Evolutionary conservation across 2,113 vertebrate genomes (phyloP), one percentile per base, ranked within the genome.

Genomic region (Zapornia atra): DNA sequence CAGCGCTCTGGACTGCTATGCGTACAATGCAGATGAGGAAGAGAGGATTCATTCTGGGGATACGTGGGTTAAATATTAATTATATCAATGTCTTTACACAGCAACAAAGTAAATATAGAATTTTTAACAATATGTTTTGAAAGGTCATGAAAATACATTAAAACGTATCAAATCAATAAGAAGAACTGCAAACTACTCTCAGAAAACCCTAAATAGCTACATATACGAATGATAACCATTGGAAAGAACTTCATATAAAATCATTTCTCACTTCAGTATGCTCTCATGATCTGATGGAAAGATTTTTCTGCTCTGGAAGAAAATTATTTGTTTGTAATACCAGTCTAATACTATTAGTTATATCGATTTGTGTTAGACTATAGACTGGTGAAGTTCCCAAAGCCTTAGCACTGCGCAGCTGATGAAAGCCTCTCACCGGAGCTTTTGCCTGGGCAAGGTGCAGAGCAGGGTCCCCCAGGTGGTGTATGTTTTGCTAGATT

Each of bases 131-230:
- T 94, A 86, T 88, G 70, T 94, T 97, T 97, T 97, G 94, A 98
- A 98, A 96, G 75, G 64, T 94, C 96, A 96, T 95, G 96, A 97
- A 97, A 97, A 97, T 94, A 78, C 92, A 96, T 94, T 97, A 94
- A 97, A 97, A 97, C 22, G n/a, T 93, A 94, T 71, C 94, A 97
- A 97, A 96, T 95, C 91, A 96, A 97, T 98, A 96, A 84, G 20
- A 96, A 93, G 82, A 80, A 73, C 84, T 89, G 69, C 86, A 93
- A 79, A 95, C 69, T 91, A 86, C 94, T 82, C 94, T 96, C 92
- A 95, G 84, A 97, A 97, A 96, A 31, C 56, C 64, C 71, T 86
- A 75, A 94, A 48, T 61, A 96, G 79, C 83, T 95, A 92, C 79
- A 72, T 61, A 34, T 61, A 78, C 13, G n/a, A 94, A 73, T 81